Conservation (phyloP, 2,113 vertebrate species). For the Solea senegalensis region DNA sequence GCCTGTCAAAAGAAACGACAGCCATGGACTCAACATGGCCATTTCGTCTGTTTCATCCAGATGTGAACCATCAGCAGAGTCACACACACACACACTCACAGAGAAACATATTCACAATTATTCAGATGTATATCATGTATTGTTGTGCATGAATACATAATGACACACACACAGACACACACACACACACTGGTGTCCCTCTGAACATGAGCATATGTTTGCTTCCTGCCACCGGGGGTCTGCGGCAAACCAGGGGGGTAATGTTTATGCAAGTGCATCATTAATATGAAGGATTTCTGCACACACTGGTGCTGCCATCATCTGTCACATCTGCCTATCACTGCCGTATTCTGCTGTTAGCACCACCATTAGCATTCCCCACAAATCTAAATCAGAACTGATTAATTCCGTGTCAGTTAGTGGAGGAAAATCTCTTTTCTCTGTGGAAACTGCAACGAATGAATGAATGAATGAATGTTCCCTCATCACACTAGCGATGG, state of each 20-base stretch:
- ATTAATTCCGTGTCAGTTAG: conserved; percentile 10
- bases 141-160: conserved; percentile 23
- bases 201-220: conserved; percentile 64
- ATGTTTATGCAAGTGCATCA: conserved; percentile 60
- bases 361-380: conserved; percentile 37
- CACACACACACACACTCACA: conserved; percentile 27
- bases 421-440: not conserved
- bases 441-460: too few relatives aligned
- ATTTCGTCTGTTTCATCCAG: conserved; percentile 56
- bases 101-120: conserved; percentile 39
- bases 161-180: conserved; percentile 7
- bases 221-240: conserved; percentile 30
- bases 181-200: conserved; percentile 12
- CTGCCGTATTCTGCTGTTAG: conserved; percentile 46
- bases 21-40: conserved; percentile 43
- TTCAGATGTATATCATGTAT: conserved; percentile 36
- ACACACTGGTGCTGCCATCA: conserved; percentile 28
- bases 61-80: conserved; percentile 60
- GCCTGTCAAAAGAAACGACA: conserved; percentile 18
- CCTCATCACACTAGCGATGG: too few relatives aligned
- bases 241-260: conserved; percentile 30
- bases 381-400: conserved; percentile 1
- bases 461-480: too few relatives aligned
- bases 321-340: conserved; percentile 53
- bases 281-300: conserved; percentile 74